phyloP scores from a whole-genome alignment of 2,113 vertebrate species.

The Lamprologus speciosus region DNA sequence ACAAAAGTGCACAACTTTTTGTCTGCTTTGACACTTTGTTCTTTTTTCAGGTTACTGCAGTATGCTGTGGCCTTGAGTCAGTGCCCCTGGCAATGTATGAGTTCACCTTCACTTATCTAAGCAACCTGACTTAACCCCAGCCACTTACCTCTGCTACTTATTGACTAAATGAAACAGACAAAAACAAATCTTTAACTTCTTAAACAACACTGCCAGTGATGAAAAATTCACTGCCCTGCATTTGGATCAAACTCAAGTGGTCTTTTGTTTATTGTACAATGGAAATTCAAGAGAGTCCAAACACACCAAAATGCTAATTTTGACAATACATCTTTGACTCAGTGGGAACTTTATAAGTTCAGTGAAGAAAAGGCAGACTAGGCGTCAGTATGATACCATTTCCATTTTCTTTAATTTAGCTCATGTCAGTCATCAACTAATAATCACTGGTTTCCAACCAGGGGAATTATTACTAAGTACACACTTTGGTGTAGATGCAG shows the following conservation, averaged over 20 bases:
- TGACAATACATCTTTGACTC: background rate
- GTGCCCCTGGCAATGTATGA: background rate
- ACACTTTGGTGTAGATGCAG: background rate
- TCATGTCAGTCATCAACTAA: background rate
- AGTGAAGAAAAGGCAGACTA: background rate
- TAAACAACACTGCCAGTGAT: background rate
- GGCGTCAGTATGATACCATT: background rate
- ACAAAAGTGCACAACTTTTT: background rate
- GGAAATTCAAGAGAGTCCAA: background rate
- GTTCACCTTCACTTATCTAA: background rate
- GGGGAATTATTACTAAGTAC: rapidly evolving
- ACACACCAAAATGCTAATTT: background rate
- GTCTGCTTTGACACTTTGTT: background rate
- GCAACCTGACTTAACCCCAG: background rate
- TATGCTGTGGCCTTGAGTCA: background rate
- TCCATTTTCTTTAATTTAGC: background rate
- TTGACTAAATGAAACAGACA: background rate
- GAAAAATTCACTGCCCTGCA: background rate
- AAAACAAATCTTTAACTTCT: background rate
- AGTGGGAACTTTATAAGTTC: background rate
- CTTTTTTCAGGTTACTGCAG: background rate
- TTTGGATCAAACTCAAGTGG: background rate
- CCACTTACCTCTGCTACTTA: background rate
- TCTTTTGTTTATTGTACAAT: background rate
- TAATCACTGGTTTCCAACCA: rapidly evolving